Percentiles rank a stretch among this genome's conserved stretches.
Evolutionary conservation across 1,140 invertebrate genomes (phyloP).

Genomic region (Belonocnema kinseyi): DNA sequence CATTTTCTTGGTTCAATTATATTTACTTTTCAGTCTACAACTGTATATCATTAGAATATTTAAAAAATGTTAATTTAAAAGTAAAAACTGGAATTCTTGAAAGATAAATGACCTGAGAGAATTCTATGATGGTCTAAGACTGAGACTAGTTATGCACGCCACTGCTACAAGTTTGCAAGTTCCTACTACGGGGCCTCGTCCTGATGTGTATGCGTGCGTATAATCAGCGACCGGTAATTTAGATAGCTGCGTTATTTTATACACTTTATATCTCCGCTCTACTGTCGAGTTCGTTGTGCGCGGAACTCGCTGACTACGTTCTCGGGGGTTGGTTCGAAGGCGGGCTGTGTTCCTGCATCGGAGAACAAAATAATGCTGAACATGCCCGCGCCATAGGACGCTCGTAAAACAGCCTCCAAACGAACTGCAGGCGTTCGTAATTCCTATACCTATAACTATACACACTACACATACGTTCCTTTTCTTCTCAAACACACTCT

Average conservation of each 20-base stretch:
- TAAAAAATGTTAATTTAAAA: no score
- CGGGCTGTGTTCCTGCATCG: slow-evolving; percentile 43
- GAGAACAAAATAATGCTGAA: slow-evolving; percentile 67
- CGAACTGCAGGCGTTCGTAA: slow-evolving; percentile 69
- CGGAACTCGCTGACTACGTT: slow-evolving; percentile 41
- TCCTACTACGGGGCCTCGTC: not conserved
- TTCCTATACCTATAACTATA: slow-evolving; percentile 57
- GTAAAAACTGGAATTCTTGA: no score
- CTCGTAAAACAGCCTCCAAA: slow-evolving; percentile 63
- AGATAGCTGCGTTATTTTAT: slow-evolving; percentile 66
- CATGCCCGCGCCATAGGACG: slow-evolving; percentile 58
- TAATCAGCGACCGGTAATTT: slow-evolving; percentile 63
- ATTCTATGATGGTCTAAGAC: not conserved
- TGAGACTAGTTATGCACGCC: not conserved
- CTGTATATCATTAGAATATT: no score
- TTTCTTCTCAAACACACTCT: slow-evolving; percentile 52
- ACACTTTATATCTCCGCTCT: slow-evolving; percentile 53
- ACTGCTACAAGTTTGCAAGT: not conserved
- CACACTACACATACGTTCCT: slow-evolving; percentile 50
- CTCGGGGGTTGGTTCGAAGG: slow-evolving; percentile 36
- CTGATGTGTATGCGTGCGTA: slow-evolving; percentile 35
- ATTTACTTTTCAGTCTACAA: no score
- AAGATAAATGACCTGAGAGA: no score
- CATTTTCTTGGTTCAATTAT: no score
- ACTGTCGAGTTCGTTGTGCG: slow-evolving; percentile 41